Base-by-base conservation (phyloP, 2,888 invertebrate genomes). In the Acanthosepion lycidas region DNA sequence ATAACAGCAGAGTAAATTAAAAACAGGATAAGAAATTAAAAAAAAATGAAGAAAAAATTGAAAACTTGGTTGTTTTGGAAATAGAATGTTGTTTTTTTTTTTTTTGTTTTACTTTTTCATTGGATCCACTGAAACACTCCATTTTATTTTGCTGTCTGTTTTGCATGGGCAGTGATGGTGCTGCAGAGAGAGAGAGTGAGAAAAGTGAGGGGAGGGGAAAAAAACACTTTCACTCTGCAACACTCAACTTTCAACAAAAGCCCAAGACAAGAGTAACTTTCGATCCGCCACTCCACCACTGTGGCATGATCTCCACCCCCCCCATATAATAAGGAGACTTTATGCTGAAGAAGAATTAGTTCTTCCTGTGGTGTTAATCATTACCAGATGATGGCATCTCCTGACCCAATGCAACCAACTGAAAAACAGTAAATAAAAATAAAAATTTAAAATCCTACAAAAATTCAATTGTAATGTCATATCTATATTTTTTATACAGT, bases 331-430 rank as follows among this genome's bases (percentile, higher is more conserved):
- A n/a, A 23, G 33, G n/a, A 78, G 78, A 78, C n/a, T 33, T 78
- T n/a, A 78, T n/a, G n/a, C 15, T n/a, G n/a, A 78, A 18, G n/a
- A 78, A 78, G 78, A n/a, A 78, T 78, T 78, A 78, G 33, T 12
- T n/a, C 33, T 78, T 78, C 15, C 15, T 33, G 4, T 33, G 12
- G n/a, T 33, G 15, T 78, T 78, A 78, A 78, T 78, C 78, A n/a
- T 78, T 78, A 78, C 78, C 78, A 78, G 78, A 78, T 33, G 78
- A 78, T n/a, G 78, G 78, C 49, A 93, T 93, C 53, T 93, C 93
- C 18, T 93, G 48, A 23, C 93, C 93, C 93, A 93, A 93, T 53
- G 93, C 93, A 53, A 53, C 53, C 93, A 93, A 53, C 93, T 93
- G 93, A 49, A 93, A 93, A 93, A 49, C 28, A 53, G 33, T 28